Evolutionary conservation across 2,113 vertebrate species (phyloP).

Genomic region (Nothoprocta perdicaria): DNA sequence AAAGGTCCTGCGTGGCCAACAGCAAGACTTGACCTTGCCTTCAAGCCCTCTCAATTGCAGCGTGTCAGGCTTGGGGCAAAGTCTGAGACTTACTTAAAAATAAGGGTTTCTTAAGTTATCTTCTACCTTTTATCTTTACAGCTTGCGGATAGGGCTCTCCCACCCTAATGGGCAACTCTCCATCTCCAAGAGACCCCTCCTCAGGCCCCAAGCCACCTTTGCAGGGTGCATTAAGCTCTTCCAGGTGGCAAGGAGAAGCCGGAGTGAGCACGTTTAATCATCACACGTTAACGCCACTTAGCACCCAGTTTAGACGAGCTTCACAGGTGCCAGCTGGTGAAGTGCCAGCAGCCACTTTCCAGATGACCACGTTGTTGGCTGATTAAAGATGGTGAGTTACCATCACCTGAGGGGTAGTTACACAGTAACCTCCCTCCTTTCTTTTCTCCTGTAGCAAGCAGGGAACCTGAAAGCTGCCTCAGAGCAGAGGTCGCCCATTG

Average conservation of each 20-base stretch:
- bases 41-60: no score
- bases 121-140: neutral
- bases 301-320: conserved; percentile 29
- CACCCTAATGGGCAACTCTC: fast-evolving
- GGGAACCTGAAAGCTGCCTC: neutral
- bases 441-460: neutral
- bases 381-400: neutral
- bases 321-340: neutral
- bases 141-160: neutral
- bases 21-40: neutral
- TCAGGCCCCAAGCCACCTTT: neutral
- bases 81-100: no score
- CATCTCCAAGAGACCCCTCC: neutral
- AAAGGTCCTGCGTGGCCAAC: neutral
- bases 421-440: neutral
- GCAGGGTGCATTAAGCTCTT: neutral
- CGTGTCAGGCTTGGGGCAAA: neutral
- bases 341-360: conserved; percentile 37
- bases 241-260: neutral
- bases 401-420: neutral
- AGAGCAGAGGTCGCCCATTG: neutral
- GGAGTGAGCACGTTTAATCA: neutral
- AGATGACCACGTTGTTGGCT: conserved; percentile 40
- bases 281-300: neutral
- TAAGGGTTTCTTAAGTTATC: neutral